Conservation (phyloP, 2,113 vertebrate genomes). For the Apeltes quadracus region DNA sequence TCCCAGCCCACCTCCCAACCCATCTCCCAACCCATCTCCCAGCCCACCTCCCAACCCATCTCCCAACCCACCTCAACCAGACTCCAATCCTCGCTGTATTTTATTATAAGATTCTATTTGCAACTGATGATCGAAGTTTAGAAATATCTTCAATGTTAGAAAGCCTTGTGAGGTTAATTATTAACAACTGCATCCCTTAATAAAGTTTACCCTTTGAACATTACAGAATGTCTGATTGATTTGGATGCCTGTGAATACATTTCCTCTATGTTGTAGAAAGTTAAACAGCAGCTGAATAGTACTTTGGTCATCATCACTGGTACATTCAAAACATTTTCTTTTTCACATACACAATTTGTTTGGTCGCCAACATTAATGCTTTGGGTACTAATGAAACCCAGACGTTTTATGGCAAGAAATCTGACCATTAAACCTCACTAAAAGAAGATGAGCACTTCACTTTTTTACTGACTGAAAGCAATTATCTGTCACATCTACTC, state of each 20-base stretch:
- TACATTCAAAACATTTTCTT: too few species aligned
- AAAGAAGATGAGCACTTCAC: too few species aligned
- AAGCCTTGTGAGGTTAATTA: background rate
- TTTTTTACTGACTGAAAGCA: too few species aligned
- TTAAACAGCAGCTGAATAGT: background rate
- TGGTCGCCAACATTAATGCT: too few species aligned
- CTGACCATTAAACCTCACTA: too few species aligned
- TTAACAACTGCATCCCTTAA: background rate
- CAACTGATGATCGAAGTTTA: background rate
- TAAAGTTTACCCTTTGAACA: slow-evolving; percentile 1
- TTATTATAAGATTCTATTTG: background rate
- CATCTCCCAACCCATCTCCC: too few species aligned
- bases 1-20: too few species aligned
- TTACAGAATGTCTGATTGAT: background rate
- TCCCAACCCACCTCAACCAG: background rate
- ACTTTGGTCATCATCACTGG: background rate
- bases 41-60: too few species aligned
- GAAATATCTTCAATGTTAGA: background rate
- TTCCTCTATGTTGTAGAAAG: background rate
- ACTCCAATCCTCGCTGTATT: background rate
- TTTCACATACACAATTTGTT: too few species aligned
- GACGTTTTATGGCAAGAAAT: too few species aligned
- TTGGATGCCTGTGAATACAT: background rate
- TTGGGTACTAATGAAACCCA: too few species aligned
- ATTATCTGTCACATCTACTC: too few species aligned